Base-by-base conservation (phyloP, 2,113 vertebrate species). In the Tonatia bakeri region DNA sequence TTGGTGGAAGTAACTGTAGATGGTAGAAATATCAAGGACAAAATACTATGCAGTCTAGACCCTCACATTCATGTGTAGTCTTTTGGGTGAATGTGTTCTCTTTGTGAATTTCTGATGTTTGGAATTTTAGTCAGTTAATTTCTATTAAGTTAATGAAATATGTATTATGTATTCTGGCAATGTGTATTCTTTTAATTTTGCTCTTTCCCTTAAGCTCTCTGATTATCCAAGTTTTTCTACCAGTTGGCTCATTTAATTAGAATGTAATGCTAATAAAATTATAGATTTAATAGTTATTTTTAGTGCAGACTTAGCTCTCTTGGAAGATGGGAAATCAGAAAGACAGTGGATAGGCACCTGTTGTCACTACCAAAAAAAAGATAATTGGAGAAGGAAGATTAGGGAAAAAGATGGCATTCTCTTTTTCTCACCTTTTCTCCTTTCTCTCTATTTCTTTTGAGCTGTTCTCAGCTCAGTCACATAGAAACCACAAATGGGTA, bases 181-280 rank as follows among this genome's bases (percentile, higher is more conserved):
- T 14, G 38, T 82, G 28, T 87, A 0, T 65, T 87, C 43, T 88
- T 82, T 82, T 69, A 59, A 90, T 84, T 40, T 87, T 94, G 16
- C 15, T 8, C 11, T 80, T 94, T 94, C 22, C 76, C 70, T 65
- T 92, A 84, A 84, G 52, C 40, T 95, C 96, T 94, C 43, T 31
- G 47, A 47, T 90, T 95, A 79, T 64, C 19, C 52, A 79, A 28
- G 20, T 94, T 85, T 92, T 5, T 87, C 28, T 94, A 56, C 47
- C 28, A 65, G 0, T 84, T 96, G 69, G 54, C n/a, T 96, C 61
- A 47, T 90, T 84, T 94, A 70, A 83, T 87, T 91, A 81, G 14
- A 82, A 3, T 33, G 82, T 52, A 43, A 86, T 85, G 82, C 33
- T 94, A 83, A 56, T 93, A 93, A 87, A 91, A 92, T 94, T 91